Percentiles rank a stretch among this genome's conserved stretches.
Conservation (phyloP, 64 coral and sea anemone genomes). For the Dendronephthya gigantea region DNA sequence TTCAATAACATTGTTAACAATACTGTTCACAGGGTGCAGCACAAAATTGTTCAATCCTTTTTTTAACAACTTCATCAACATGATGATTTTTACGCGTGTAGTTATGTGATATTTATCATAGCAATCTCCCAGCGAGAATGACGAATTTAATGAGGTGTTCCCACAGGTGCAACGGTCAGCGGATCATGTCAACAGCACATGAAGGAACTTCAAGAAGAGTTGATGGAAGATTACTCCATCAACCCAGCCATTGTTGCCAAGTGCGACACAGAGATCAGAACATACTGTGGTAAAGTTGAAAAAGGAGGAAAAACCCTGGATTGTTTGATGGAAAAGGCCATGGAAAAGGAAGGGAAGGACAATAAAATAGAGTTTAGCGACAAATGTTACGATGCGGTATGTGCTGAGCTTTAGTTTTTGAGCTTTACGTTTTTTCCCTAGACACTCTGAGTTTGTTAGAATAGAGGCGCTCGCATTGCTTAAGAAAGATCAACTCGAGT, state of each 20-base stretch:
- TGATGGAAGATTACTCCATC: constrained; percentile 89
- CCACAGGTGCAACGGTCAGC: constrained; percentile 51
- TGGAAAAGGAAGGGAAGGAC: constrained; percentile 28
- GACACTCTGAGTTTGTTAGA: background rate
- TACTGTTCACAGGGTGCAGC: too few relatives aligned
- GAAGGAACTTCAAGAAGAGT: constrained; percentile 53
- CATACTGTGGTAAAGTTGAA: constrained; percentile 35
- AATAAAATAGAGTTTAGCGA: constrained; percentile 24
- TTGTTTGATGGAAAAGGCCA: constrained; percentile 79
- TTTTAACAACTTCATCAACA: too few relatives aligned
- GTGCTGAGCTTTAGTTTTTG: background rate
- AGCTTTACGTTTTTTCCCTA: background rate
- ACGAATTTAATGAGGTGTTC: background rate
- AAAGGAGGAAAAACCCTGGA: constrained; percentile 76
- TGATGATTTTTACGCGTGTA: too few relatives aligned
- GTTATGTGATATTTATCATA: too few relatives aligned
- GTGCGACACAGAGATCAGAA: constrained; percentile 61
- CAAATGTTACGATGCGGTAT: constrained; percentile 57
- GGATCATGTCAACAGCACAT: constrained; percentile 68
- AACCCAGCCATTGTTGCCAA: constrained; percentile 67
- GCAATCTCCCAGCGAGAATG: background rate
- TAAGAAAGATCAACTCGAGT: too few relatives aligned
- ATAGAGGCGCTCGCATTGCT: too few relatives aligned
- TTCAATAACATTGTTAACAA: too few relatives aligned
- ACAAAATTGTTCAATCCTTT: too few relatives aligned